Percentiles rank a stretch among this genome's conserved stretches.
phyloP scores from a whole-genome alignment of 1,140 invertebrate genomes.

The Pseudomyrmex cubaensis region DNA sequence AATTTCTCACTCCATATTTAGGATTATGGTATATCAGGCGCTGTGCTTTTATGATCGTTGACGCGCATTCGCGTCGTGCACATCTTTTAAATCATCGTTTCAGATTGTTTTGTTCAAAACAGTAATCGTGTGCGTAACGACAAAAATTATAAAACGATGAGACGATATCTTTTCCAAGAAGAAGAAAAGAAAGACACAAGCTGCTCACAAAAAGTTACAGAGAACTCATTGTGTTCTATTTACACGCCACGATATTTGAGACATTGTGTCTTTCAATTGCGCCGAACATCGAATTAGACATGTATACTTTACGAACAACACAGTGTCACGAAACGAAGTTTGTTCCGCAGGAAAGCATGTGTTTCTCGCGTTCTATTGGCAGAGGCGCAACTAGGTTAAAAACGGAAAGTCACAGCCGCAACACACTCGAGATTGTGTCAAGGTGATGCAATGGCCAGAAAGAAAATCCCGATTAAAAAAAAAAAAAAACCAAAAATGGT shows the following conservation, averaged over 20 bases:
- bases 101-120: constrained; percentile 2
- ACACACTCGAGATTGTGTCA: constrained; percentile 68
- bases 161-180: neutral
- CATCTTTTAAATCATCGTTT: neutral
- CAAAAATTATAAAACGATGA: neutral
- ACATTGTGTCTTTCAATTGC: neutral
- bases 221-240: neutral
- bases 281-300: neutral
- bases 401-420: constrained; percentile 67
- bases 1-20: constrained; percentile 84
- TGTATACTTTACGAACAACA: constrained; percentile 57
- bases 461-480: constrained; percentile 12
- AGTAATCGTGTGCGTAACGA: neutral
- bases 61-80: constrained; percentile 43
- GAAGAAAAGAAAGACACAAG: constrained; percentile 1
- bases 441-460: constrained; percentile 57
- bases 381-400: constrained; percentile 75
- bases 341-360: constrained; percentile 54
- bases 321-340: constrained; percentile 62
- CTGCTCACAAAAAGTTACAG: neutral
- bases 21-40: constrained; percentile 77
- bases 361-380: constrained; percentile 69
- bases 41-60: constrained; percentile 67
- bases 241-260: neutral
- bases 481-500: neutral